A percentile compares a stretch with the other conserved stretches of the same genome.
Evolutionary conservation across 2,113 vertebrate species (phyloP).

Genomic region (Channa maculata): DNA sequence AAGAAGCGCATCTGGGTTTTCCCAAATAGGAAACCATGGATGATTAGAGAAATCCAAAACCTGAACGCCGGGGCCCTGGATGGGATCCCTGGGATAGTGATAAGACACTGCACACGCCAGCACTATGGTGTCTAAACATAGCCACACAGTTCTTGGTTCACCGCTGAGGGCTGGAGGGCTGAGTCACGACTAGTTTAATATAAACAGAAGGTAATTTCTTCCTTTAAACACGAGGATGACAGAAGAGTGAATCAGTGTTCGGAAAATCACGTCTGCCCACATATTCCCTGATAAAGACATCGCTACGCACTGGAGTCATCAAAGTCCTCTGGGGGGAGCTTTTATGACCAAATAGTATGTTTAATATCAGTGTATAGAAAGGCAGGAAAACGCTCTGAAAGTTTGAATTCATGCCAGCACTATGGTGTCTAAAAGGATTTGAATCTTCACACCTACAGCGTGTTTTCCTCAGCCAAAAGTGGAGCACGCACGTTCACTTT

Average conservation of each 20-base stretch:
- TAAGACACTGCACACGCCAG: too few species aligned
- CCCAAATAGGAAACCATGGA: too few species aligned
- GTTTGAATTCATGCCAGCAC: neutral
- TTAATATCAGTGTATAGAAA: neutral
- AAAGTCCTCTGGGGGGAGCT: constrained; percentile 20
- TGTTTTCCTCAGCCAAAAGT: neutral
- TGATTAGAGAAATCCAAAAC: too few species aligned
- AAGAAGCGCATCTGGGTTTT: too few species aligned
- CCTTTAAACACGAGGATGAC: constrained; percentile 31
- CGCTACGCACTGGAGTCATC: neutral
- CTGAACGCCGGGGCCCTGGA: too few species aligned
- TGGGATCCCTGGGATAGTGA: too few species aligned
- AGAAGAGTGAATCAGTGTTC: constrained; percentile 26
- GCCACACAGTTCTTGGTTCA: too few species aligned
- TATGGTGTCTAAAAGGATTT: neutral
- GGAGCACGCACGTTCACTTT: constrained; percentile 16
- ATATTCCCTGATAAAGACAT: constrained; percentile 8
- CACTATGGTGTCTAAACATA: too few species aligned
- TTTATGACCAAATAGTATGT: constrained; percentile 40
- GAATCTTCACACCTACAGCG: neutral
- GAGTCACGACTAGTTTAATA: neutral
- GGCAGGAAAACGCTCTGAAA: neutral
- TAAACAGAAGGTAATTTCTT: constrained; percentile 11
- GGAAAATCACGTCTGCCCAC: constrained; percentile 21
- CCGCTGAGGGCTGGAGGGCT: neutral